phyloP scores from a whole-genome alignment of 2,113 vertebrate genomes.

The Bubo bubo region DNA sequence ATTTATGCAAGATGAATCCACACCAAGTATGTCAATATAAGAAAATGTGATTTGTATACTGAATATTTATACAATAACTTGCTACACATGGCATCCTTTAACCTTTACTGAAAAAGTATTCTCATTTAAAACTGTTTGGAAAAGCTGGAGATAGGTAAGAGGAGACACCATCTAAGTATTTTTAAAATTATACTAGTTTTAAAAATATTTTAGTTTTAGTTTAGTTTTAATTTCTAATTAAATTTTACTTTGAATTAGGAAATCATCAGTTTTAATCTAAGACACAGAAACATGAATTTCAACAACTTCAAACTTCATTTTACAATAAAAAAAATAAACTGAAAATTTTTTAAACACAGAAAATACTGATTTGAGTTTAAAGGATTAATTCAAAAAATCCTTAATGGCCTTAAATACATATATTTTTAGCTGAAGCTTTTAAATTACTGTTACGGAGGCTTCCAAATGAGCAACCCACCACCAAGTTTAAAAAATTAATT shows the following conservation, averaged over 20 bases:
- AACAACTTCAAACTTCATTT: neutral
- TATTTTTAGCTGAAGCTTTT: neutral
- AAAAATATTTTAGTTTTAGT: neutral
- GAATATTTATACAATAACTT: neutral
- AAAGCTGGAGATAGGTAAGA: neutral
- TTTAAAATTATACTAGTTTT: neutral
- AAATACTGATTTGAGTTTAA: neutral
- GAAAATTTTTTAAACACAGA: neutral
- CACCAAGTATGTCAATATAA: neutral
- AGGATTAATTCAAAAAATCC: neutral
- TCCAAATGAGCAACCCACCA: too few relatives aligned
- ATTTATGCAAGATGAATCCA: neutral
- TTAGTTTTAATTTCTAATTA: neutral
- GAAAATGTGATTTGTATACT: neutral
- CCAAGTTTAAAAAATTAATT: too few relatives aligned
- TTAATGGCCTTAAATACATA: neutral
- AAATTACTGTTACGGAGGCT: too few relatives aligned
- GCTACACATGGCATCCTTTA: neutral
- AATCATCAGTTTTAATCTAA: neutral
- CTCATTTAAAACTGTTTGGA: neutral
- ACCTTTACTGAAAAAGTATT: neutral
- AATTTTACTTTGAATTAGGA: neutral
- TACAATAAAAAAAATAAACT: neutral
- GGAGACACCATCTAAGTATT: neutral
- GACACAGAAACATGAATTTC: neutral